Conservation (phyloP, 2,113 vertebrate species). For the Calyptomena viridis region DNA sequence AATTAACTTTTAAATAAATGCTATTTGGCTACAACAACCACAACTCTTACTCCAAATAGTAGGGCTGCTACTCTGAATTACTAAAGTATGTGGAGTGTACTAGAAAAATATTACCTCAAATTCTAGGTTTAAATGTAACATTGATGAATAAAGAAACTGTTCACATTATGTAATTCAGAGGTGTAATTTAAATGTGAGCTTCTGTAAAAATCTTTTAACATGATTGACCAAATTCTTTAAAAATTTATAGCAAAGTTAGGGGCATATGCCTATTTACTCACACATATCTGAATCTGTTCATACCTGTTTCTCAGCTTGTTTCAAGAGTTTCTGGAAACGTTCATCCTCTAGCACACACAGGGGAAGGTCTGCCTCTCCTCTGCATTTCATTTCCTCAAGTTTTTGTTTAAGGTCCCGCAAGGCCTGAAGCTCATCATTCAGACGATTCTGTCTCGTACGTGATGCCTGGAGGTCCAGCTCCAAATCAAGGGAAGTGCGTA, state of each 20-base stretch:
- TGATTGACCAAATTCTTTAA: fast-evolving
- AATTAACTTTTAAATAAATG: neutral
- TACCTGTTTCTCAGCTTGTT: constrained; percentile 83
- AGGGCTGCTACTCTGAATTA: neutral
- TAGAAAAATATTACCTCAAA: neutral
- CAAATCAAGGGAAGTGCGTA: constrained; percentile 82
- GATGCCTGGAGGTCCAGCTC: constrained; percentile 87
- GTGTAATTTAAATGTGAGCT: neutral
- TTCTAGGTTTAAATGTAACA: neutral
- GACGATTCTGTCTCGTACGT: constrained; percentile 77
- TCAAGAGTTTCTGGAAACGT: constrained; percentile 79
- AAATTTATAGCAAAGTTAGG: neutral
- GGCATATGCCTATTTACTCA: neutral
- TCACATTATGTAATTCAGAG: neutral
- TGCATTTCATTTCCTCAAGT: constrained; percentile 78
- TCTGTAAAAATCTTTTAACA: neutral
- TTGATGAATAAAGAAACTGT: neutral
- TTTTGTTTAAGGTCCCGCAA: constrained; percentile 75
- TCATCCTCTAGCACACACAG: constrained; percentile 76
- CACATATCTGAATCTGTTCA: neutral
- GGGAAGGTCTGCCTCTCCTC: constrained; percentile 76
- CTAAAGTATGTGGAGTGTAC: neutral
- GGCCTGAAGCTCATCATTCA: constrained; percentile 81
- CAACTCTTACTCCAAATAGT: neutral
- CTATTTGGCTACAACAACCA: neutral